A percentile compares a stretch with the other conserved stretches of the same genome.
These are phyloP conservation scores for Gambelia wislizenii DNA, from an alignment of 2,797 vertebrate genomes.

Conservation along the genomic window DNA sequence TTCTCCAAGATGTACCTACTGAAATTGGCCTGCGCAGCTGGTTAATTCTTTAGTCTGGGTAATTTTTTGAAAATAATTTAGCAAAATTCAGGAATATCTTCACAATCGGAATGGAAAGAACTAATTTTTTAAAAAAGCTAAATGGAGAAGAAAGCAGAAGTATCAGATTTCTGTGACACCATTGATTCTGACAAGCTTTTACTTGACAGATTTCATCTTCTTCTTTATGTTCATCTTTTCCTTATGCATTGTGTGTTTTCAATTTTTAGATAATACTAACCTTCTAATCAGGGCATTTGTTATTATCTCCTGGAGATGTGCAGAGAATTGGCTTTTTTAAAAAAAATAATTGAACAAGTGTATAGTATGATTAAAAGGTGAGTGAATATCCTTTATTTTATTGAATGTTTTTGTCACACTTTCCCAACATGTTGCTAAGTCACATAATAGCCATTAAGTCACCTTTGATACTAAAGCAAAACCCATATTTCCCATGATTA, in stretches of 20 bases:
- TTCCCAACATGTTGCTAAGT: background rate
- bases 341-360: background rate
- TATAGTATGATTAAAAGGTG: background rate
- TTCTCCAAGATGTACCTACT: background rate
- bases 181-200: background rate
- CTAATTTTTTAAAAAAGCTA: background rate
- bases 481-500: background rate
- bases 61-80: background rate
- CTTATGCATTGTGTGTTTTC: background rate
- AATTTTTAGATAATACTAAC: background rate
- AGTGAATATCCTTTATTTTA: background rate
- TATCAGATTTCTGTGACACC: background rate
- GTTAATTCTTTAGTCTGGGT: background rate
- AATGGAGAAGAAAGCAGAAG: background rate
- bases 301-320: background rate
- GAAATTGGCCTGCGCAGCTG: background rate
- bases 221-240: no score
- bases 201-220: no score
- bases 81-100: background rate
- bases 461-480: background rate
- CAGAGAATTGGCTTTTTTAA: background rate
- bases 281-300: background rate
- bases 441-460: background rate
- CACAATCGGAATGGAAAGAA: background rate
- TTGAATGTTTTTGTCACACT: background rate